These are phyloP conservation scores for Circaetus gallicus DNA, from an alignment of 2,113 vertebrate species.

Conservation along the genomic window DNA sequence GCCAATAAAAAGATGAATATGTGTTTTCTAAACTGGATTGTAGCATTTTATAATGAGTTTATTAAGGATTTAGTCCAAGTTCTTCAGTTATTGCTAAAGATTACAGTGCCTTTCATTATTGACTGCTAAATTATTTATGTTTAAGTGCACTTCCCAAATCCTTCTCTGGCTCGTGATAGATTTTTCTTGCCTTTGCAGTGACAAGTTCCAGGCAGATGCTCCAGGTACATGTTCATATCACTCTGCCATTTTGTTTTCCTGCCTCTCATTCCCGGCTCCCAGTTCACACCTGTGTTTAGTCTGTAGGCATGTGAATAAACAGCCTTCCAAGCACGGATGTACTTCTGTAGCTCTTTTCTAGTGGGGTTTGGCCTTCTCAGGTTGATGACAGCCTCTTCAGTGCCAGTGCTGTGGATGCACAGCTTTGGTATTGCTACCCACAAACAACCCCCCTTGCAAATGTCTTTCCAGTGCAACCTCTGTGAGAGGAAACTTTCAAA, in stretches of 20 bases:
- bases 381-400: not conserved
- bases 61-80: slow-evolving; percentile 31
- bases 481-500: not conserved
- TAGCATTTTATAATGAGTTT: slow-evolving; percentile 9
- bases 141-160: not conserved
- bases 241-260: not conserved
- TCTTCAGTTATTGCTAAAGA: not conserved
- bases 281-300: not conserved
- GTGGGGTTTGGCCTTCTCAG: fast-evolving
- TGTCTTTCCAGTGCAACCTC: not conserved
- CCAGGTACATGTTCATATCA: not conserved
- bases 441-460: not conserved
- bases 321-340: not conserved
- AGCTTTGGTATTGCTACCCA: not conserved
- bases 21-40: slow-evolving; percentile 43
- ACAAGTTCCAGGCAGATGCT: not conserved
- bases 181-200: not conserved
- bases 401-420: not conserved
- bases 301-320: not conserved
- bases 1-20: slow-evolving; percentile 22
- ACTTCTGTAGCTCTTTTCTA: not conserved
- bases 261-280: not conserved
- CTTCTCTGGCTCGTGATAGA: not conserved
- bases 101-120: not conserved
- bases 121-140: not conserved